Evolutionary conservation across 2,113 vertebrate species (phyloP).

Genomic region (Rhombomys opimus): DNA sequence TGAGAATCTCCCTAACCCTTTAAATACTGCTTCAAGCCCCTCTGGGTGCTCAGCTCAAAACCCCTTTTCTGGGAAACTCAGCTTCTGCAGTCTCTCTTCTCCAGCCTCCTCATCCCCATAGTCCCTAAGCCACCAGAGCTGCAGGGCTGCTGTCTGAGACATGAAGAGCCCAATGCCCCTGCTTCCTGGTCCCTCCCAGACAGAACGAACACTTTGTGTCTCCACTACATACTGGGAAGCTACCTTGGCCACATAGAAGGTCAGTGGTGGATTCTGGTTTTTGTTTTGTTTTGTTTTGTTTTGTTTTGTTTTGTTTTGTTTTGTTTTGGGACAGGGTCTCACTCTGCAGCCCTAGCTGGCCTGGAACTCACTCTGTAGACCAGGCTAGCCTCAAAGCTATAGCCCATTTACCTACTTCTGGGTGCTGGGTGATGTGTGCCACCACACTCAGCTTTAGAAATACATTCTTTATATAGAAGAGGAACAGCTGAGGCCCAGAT

Average conservation of each 20-base stretch:
- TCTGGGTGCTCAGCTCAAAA: neutral
- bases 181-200: neutral
- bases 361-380: neutral
- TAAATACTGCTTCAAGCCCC: neutral
- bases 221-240: neutral
- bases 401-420: neutral
- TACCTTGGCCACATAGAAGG: neutral
- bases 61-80: neutral
- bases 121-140: neutral
- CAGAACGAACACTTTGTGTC: neutral
- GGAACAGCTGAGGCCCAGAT: neutral
- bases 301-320: neutral
- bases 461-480: neutral
- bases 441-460: neutral
- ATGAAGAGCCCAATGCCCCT: too few species aligned
- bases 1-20: neutral
- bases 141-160: neutral
- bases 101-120: neutral
- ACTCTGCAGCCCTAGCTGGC: neutral
- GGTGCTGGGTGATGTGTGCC: neutral
- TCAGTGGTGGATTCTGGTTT: neutral
- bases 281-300: neutral
- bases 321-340: neutral
- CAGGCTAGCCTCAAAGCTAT: neutral
- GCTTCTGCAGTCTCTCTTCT: neutral